Conservation (phyloP, 37 sponge, comb jelly and placozoan species). For the Spongilla lacustris region DNA sequence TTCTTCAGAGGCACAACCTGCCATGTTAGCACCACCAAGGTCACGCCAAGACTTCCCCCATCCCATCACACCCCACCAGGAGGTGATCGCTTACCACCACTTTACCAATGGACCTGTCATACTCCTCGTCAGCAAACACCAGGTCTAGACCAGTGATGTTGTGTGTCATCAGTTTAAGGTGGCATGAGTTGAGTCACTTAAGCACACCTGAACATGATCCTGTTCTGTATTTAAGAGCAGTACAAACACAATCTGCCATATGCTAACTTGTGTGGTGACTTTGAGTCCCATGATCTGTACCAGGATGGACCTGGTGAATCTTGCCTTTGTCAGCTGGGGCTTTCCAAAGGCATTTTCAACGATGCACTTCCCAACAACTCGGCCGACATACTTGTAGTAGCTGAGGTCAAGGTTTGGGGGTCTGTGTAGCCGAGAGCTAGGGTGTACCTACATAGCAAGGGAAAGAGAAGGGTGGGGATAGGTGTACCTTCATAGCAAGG, state of each 20-base stretch:
- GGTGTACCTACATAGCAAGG: slow-evolving; percentile 82
- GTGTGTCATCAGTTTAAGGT: slow-evolving; percentile 75
- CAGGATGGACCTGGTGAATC: slow-evolving; percentile 90
- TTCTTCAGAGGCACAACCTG: slow-evolving; percentile 80
- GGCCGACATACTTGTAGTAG: slow-evolving; percentile 83
- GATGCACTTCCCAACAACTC: slow-evolving; percentile 91
- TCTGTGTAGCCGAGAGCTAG: slow-evolving; percentile 31
- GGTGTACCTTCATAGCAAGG: no score
- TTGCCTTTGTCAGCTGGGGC: slow-evolving; percentile 75
- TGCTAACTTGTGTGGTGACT: slow-evolving; percentile 70
- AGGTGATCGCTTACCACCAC: neutral
- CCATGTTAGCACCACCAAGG: neutral
- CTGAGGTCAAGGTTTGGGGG: slow-evolving; percentile 38
- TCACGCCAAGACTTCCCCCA: neutral
- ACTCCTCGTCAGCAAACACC: slow-evolving; percentile 93
- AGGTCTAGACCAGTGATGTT: slow-evolving; percentile 85
- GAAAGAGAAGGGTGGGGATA: no score
- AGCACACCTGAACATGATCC: neutral
- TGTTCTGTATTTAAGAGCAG: neutral
- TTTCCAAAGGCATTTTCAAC: slow-evolving; percentile 83
- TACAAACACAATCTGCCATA: neutral
- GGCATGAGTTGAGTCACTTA: neutral
- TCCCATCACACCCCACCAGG: no score
- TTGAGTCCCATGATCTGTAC: slow-evolving; percentile 94
- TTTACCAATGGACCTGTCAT: slow-evolving; percentile 12